Conservation (phyloP, 2,113 vertebrate species). For the Heterochromis multidens region DNA sequence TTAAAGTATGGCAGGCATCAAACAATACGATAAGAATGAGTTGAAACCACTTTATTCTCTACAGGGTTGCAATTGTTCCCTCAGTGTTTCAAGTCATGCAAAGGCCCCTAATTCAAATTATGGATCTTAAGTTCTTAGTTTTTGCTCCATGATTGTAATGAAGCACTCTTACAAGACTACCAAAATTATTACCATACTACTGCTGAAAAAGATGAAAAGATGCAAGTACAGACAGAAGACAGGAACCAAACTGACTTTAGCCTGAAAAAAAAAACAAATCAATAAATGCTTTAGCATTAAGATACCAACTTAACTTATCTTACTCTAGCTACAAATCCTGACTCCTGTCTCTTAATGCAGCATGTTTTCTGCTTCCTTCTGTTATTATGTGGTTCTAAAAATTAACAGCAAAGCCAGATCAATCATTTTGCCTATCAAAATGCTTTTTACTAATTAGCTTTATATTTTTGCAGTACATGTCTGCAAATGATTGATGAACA, state of each 20-base stretch:
- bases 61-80: not conserved
- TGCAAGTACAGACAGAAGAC: not conserved
- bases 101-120: not conserved
- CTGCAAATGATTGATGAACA: not conserved
- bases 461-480: not conserved
- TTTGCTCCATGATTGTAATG: not conserved
- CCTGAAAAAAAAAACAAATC: not conserved
- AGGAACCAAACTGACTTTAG: not conserved
- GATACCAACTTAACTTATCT: not conserved
- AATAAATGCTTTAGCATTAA: not conserved
- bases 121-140: not conserved
- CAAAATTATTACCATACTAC: not conserved
- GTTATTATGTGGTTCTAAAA: not conserved
- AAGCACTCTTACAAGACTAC: not conserved
- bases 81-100: not conserved
- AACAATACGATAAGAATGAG: not conserved
- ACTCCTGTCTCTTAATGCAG: not conserved
- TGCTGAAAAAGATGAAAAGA: not conserved
- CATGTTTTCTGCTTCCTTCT: not conserved
- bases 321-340: not conserved
- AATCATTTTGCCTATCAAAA: not conserved
- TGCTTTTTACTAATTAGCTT: not conserved
- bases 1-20: not conserved
- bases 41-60: not conserved
- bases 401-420: not conserved